A percentile compares a stretch with the other conserved stretches of the same genome.
Evolutionary conservation across 1,140 invertebrate genomes (phyloP).

Genomic region (Cydia fagiglandana): DNA sequence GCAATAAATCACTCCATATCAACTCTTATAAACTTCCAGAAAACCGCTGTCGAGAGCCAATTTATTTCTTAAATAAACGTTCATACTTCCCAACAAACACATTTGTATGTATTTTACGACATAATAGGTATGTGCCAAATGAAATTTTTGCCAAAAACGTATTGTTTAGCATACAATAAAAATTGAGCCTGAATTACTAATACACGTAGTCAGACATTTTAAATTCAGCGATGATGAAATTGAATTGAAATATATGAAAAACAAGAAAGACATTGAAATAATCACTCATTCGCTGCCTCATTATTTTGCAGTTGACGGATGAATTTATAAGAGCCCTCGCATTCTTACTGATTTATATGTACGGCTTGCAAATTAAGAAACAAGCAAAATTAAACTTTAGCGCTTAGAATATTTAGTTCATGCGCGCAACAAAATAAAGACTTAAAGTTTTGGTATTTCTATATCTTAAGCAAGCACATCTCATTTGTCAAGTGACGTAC

Average conservation of each 20-base stretch:
- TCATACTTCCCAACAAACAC: background rate
- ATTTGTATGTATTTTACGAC: too few species aligned
- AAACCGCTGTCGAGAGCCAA: background rate
- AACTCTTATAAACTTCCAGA: background rate
- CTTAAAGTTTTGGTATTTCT: constrained; percentile 1
- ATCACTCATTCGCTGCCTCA: constrained; percentile 48
- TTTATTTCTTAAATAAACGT: constrained; percentile 1
- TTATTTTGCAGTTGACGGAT: constrained; percentile 54
- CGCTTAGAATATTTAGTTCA: background rate
- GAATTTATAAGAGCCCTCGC: constrained; percentile 51
- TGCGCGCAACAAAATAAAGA: background rate
- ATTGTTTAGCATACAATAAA: too few species aligned
- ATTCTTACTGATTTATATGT: background rate
- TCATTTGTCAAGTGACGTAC: constrained; percentile 43
- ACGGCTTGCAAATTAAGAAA: background rate
- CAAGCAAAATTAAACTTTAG: background rate
- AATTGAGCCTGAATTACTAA: too few species aligned
- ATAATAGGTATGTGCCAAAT: too few species aligned
- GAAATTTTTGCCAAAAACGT: too few species aligned
- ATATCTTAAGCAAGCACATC: constrained; percentile 29
- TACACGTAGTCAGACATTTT: background rate
- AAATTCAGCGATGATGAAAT: background rate
- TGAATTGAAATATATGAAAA: constrained; percentile 34
- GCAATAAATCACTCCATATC: background rate
- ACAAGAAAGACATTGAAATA: constrained; percentile 35